phyloP scores from a whole-genome alignment of 2,888 invertebrate genomes.

The Cosmia trapezina region DNA sequence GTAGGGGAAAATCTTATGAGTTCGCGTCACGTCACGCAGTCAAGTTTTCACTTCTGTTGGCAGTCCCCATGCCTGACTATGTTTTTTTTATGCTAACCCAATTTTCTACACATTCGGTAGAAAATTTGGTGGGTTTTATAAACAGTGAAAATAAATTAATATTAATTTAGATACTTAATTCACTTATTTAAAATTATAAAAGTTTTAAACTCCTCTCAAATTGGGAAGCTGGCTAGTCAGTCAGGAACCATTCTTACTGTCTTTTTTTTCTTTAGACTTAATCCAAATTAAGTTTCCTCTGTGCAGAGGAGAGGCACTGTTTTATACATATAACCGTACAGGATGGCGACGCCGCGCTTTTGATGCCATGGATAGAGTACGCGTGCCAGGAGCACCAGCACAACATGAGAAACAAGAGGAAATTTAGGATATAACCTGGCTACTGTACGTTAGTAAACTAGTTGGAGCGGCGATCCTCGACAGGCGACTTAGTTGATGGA shows the following conservation, averaged over 20 bases:
- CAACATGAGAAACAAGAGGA: conserved; percentile 9
- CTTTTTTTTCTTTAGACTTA: neutral
- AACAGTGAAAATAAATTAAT: no score
- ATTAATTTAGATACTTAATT: neutral
- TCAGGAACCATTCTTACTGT: neutral
- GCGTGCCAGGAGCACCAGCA: conserved; percentile 24
- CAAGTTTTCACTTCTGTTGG: no score
- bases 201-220: neutral
- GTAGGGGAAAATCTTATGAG: no score
- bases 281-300: neutral
- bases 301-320: neutral
- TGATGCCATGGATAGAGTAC: neutral
- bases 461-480: no score
- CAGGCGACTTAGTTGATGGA: no score
- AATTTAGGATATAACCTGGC: neutral
- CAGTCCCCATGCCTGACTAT: no score
- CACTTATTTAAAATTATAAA: neutral
- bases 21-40: no score
- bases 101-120: no score
- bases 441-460: neutral
- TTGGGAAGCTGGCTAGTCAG: no score
- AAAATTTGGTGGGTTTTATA: no score
- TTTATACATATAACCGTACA: neutral
- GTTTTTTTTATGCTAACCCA: no score
- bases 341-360: neutral